These are phyloP conservation scores for Glomeris maerens DNA, from an alignment of 1,140 invertebrate species.

Conservation along the genomic window DNA sequence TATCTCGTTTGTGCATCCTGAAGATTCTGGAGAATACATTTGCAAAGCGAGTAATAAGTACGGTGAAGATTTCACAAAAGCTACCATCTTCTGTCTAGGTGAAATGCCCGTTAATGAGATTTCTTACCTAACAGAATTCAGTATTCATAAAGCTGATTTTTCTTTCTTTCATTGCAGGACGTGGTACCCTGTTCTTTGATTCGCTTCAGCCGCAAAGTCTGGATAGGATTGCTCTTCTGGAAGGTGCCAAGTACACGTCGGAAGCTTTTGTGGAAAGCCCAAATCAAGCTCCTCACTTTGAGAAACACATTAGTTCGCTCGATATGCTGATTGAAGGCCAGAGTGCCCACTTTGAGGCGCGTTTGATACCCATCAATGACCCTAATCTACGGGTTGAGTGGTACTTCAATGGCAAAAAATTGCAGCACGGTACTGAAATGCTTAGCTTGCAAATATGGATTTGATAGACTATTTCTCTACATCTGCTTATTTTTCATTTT, in stretches of 20 bases:
- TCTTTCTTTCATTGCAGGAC: conserved; percentile 26
- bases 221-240: conserved; percentile 74
- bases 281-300: conserved; percentile 69
- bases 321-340: conserved; percentile 76
- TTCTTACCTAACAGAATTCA: conserved; percentile 12
- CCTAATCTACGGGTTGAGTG: conserved; percentile 86
- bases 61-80: conserved; percentile 72
- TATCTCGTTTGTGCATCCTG: conserved; percentile 81
- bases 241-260: conserved; percentile 40
- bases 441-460: neutral
- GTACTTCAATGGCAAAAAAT: conserved; percentile 84
- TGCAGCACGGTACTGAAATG: conserved; percentile 35
- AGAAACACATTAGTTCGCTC: conserved; percentile 68
- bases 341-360: conserved; percentile 80
- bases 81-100: conserved; percentile 64
- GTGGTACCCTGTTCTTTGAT: conserved; percentile 76
- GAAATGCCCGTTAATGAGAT: conserved; percentile 20
- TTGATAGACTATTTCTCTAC: no score
- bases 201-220: conserved; percentile 87
- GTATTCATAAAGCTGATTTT: conserved; percentile 8
- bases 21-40: conserved; percentile 84
- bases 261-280: conserved; percentile 42
- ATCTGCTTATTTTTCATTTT: conserved; percentile 5
- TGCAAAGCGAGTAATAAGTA: conserved; percentile 77
- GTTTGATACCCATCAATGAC: conserved; percentile 77